Evolutionary conservation across 2,888 invertebrate genomes (phyloP), one percentile per base, ranked within the genome.

Genomic region (Desoria tigrina): DNA sequence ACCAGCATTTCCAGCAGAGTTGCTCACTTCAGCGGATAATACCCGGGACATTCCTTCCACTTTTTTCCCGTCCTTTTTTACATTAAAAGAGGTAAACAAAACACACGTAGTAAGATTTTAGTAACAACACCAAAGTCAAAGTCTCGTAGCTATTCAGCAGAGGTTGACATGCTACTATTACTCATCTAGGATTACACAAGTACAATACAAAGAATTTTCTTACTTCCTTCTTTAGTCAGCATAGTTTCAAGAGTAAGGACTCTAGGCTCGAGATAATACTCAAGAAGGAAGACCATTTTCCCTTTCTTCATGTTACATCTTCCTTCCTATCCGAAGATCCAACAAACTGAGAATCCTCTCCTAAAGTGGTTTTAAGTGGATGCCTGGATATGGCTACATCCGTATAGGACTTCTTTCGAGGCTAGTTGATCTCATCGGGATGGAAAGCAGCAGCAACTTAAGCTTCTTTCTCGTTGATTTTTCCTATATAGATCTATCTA

Each of bases 151-250:
- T 45, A 45, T 6, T 45, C 45, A 45, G 21, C 45, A 45, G 21
- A 45, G 45, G 45, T 45, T 45, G 45, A 45, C 45, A 45, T 45
- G 6, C 45, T 9, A 45, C 45, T 45, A 45, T 45, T 18, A 45
- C n/a, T 45, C 45, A 45, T 45, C 45, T 9, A 45, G 45, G 45
- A 45, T 45, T 45, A 45, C 45, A 45, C n/a, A n/a, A n/a, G n/a
- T n/a, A n/a, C n/a, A n/a, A n/a, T n/a, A 45, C 45, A 45, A 45
- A 45, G 45, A 45, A 45, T 45, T 45, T 21, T n/a, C 21, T 16
- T 16, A 16, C 21, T 6, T 39, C 16, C 9, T 16, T 18, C n/a
- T 45, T 21, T 6, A 45, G n/a, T 6, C 45, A 45, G 21, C n/a
- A 18, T 21, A 45, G 45, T 21, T 4, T 45, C 21, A 16, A 45